These are phyloP conservation scores for Turritopsis rubra DNA, from an alignment of 30 jellyfish, hydroid and myxozoan genomes.

Conservation along the genomic window DNA sequence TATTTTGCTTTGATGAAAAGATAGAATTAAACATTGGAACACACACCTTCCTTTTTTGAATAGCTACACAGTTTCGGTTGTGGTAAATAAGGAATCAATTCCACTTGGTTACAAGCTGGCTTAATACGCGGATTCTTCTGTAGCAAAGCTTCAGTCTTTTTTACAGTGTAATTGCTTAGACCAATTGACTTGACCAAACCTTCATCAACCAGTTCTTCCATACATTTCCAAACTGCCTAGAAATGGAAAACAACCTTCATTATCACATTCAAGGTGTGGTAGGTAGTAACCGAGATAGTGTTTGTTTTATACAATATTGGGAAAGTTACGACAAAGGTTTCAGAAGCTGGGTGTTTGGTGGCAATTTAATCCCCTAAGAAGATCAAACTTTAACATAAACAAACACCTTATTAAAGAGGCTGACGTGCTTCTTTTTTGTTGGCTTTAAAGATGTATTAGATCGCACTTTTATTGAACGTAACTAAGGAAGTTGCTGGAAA, in stretches of 20 bases:
- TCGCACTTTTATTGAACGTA: no score
- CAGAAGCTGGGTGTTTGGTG: no score
- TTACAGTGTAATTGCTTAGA: slow-evolving; percentile 76
- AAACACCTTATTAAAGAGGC: no score
- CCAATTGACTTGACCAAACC: slow-evolving; percentile 93
- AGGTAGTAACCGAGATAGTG: background rate
- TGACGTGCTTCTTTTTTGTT: no score
- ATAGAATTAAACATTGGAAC: background rate
- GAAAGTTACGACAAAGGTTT: background rate
- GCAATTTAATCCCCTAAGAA: no score
- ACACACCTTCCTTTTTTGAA: slow-evolving; percentile 70
- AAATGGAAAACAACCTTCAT: background rate
- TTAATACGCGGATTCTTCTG: slow-evolving; percentile 22
- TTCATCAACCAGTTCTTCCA: slow-evolving; percentile 78
- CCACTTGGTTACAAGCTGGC: slow-evolving; percentile 68
- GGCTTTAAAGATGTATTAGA: no score
- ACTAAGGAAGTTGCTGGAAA: no score
- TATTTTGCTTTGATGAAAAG: no score
- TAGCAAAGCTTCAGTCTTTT: slow-evolving; percentile 50
- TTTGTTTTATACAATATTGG: background rate
- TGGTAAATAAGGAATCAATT: slow-evolving; percentile 92
- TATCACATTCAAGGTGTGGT: background rate
- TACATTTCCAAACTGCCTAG: slow-evolving; percentile 51
- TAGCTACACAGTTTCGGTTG: slow-evolving; percentile 55
- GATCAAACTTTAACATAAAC: no score